Percentiles rank a stretch among this genome's conserved stretches.
Evolutionary conservation across 2,113 vertebrate genomes (phyloP).

Genomic region (Monopterus albus): DNA sequence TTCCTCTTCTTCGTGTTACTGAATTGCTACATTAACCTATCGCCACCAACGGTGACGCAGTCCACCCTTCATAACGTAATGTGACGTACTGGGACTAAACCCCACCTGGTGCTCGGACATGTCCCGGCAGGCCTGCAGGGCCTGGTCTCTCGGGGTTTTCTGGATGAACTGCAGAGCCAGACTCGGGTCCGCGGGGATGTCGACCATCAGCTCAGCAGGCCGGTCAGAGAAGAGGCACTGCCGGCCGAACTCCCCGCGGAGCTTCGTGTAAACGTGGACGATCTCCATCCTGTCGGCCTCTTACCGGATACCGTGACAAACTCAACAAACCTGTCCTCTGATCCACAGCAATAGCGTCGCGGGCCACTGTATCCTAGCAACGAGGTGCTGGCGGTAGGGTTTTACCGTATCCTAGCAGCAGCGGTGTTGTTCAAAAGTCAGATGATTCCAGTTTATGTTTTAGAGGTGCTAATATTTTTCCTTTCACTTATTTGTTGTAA

Average conservation of each 20-base stretch:
- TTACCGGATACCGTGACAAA: neutral
- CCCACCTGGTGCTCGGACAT: slow-evolving; percentile 91
- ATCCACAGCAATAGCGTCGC: neutral
- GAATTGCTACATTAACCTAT: too few species aligned
- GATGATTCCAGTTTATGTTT: too few species aligned
- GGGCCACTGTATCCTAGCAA: neutral
- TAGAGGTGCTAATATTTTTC: too few species aligned
- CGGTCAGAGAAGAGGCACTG: slow-evolving; percentile 88
- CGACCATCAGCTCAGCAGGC: slow-evolving; percentile 80
- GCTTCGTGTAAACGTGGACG: slow-evolving; percentile 85
- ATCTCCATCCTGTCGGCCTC: slow-evolving; percentile 85
- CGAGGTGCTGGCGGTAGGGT: neutral
- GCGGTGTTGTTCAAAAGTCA: neutral
- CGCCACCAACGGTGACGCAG: too few species aligned
- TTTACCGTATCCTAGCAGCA: neutral
- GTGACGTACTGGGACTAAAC: too few species aligned
- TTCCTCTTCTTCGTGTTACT: too few species aligned
- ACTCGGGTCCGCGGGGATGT: slow-evolving; percentile 86
- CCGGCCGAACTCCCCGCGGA: slow-evolving; percentile 89
- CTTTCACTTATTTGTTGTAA: too few species aligned
- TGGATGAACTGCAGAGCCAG: slow-evolving; percentile 78
- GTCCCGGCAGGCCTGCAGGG: slow-evolving; percentile 80
- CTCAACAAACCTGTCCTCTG: neutral
- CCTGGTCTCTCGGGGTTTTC: slow-evolving; percentile 80
- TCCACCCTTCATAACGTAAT: too few species aligned